phyloP scores from a whole-genome alignment of 2,113 vertebrate species.

The Tetraodon nigroviridis region DNA sequence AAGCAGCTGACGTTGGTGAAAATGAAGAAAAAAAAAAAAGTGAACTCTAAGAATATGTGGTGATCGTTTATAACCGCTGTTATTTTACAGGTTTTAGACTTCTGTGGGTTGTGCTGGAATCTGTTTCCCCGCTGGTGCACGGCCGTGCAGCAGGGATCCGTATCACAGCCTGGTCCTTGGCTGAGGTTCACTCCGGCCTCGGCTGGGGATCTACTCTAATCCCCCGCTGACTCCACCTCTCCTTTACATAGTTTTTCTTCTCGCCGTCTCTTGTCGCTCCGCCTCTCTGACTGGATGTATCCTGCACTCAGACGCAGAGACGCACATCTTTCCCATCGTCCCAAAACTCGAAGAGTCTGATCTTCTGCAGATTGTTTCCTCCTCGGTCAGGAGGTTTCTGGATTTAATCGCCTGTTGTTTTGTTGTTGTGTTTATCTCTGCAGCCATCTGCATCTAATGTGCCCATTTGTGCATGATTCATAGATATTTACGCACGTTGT shows the following conservation, averaged over 20 bases:
- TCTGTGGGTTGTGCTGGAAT: neutral
- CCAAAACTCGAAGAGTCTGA: slow-evolving; percentile 48
- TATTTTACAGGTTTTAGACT: neutral
- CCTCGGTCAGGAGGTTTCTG: neutral
- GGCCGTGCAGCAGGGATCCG: slow-evolving; percentile 26
- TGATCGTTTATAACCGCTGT: neutral
- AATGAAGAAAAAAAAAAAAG: too few relatives aligned
- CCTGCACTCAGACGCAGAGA: slow-evolving; percentile 28
- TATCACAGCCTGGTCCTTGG: slow-evolving; percentile 49
- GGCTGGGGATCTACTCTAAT: slow-evolving; percentile 53
- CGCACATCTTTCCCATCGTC: slow-evolving; percentile 27
- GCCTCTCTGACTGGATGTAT: slow-evolving; percentile 53
- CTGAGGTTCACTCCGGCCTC: slow-evolving; percentile 49
- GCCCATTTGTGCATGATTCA: slow-evolving; percentile 20
- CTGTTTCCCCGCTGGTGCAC: neutral
- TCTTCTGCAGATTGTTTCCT: slow-evolving; percentile 42
- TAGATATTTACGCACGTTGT: neutral
- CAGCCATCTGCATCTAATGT: slow-evolving; percentile 14
- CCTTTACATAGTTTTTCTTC: slow-evolving; percentile 6
- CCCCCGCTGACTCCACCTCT: slow-evolving; percentile 36
- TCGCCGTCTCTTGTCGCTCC: slow-evolving; percentile 23
- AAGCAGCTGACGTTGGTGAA: too few relatives aligned
- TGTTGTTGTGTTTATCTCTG: slow-evolving; percentile 5
- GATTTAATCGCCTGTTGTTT: slow-evolving; percentile 27
- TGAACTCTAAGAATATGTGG: too few relatives aligned